Conservation (phyloP, 2,888 invertebrate genomes). For the Andrena flavipes region DNA sequence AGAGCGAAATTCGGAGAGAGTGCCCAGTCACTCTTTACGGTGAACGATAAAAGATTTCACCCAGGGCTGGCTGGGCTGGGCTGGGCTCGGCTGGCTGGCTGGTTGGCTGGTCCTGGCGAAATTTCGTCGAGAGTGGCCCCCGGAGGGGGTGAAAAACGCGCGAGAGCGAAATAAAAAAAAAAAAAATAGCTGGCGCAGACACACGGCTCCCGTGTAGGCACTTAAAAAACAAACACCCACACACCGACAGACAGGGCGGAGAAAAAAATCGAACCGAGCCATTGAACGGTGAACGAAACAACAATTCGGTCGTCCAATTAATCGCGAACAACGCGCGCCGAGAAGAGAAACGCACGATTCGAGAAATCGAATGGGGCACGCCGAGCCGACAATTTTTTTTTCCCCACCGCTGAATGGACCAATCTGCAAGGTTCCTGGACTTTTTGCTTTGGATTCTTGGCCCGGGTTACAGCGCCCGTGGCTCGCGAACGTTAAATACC, state of each 20-base stretch:
- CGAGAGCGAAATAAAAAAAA: slow-evolving; percentile 35
- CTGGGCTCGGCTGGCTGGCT: slow-evolving; percentile 20
- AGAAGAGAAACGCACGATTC: slow-evolving; percentile 66
- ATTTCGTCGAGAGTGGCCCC: slow-evolving; percentile 57
- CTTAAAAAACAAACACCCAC: slow-evolving; percentile 66
- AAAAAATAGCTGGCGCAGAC: slow-evolving; percentile 36
- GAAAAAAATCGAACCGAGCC: slow-evolving; percentile 68
- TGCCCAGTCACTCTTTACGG: slow-evolving; percentile 62
- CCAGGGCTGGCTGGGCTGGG: slow-evolving; percentile 22
- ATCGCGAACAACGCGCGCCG: slow-evolving; percentile 65
- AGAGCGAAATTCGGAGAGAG: slow-evolving; percentile 62
- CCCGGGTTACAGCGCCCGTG: background rate
- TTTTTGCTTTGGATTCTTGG: slow-evolving; percentile 28
- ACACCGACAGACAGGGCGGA: slow-evolving; percentile 40
- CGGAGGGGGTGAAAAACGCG: slow-evolving; percentile 47
- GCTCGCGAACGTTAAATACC: background rate
- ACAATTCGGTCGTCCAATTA: slow-evolving; percentile 76
- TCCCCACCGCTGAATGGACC: slow-evolving; percentile 62
- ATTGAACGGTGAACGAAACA: slow-evolving; percentile 75
- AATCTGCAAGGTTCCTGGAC: slow-evolving; percentile 64
- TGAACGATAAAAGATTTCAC: slow-evolving; percentile 63
- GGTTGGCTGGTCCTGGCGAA: slow-evolving; percentile 55
- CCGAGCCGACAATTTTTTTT: slow-evolving; percentile 58
- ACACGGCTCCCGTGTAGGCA: slow-evolving; percentile 58
- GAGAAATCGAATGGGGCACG: slow-evolving; percentile 71